Conservation (phyloP, 1,140 invertebrate species). For the Megalopta genalis region DNA sequence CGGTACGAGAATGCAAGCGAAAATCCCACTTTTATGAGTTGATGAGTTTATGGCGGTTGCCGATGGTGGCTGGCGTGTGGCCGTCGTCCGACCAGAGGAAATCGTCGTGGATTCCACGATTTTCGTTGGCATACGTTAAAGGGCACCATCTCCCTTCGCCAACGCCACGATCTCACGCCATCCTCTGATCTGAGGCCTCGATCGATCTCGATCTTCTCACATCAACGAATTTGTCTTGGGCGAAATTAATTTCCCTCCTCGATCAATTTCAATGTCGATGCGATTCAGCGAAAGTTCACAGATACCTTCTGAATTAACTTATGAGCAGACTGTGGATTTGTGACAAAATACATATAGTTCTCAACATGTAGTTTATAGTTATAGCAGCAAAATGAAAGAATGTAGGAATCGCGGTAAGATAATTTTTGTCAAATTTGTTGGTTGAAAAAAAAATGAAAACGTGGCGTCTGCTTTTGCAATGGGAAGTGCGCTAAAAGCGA, state of each 20-base stretch:
- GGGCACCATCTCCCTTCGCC: background rate
- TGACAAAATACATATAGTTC: too few species aligned
- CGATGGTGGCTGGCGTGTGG: slow-evolving; percentile 70
- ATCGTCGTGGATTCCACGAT: slow-evolving; percentile 52
- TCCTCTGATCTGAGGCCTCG: slow-evolving; percentile 31
- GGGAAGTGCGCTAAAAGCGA: slow-evolving; percentile 1
- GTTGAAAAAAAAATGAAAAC: background rate
- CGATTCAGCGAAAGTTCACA: too few species aligned
- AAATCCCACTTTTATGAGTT: slow-evolving; percentile 66
- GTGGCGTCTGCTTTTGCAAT: background rate
- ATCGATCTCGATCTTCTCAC: background rate
- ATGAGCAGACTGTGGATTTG: too few species aligned
- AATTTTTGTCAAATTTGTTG: background rate
- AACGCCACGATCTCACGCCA: slow-evolving; percentile 2
- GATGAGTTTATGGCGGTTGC: slow-evolving; percentile 68
- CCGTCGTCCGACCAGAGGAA: slow-evolving; percentile 69
- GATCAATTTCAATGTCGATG: too few species aligned
- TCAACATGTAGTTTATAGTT: too few species aligned
- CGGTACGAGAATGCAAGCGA: slow-evolving; percentile 41
- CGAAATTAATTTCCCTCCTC: too few species aligned
- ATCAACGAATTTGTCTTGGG: too few species aligned
- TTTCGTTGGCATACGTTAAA: slow-evolving; percentile 11
- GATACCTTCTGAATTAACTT: too few species aligned
- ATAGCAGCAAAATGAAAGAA: too few species aligned
- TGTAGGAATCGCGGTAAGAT: too few species aligned